These are phyloP conservation scores for Ametastegia equiseti DNA, from an alignment of 2,888 invertebrate genomes.

Conservation along the genomic window DNA sequence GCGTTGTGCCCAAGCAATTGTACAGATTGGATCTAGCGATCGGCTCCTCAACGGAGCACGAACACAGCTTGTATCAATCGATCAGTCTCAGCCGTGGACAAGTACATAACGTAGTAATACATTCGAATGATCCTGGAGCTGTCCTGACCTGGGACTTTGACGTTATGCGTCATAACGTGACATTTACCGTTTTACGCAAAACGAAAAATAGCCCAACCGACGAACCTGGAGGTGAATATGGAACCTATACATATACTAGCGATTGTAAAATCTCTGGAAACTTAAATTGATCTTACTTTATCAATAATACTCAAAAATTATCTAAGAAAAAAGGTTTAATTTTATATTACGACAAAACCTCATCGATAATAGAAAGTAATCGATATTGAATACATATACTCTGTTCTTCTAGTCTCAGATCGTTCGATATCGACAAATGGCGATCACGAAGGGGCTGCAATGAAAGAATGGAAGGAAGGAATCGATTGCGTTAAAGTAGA, in stretches of 20 bases:
- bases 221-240: conserved; percentile 4
- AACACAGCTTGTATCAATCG: conserved; percentile 85
- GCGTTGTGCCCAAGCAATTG: conserved; percentile 91
- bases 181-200: conserved; percentile 86
- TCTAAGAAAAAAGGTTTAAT: background rate
- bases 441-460: conserved; percentile 59
- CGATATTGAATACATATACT: background rate
- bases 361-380: background rate
- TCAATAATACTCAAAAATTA: background rate
- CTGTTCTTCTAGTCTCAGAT: background rate
- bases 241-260: background rate
- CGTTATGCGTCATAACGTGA: conserved; percentile 92
- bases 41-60: conserved; percentile 74
- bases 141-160: conserved; percentile 99
- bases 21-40: conserved; percentile 79
- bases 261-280: background rate
- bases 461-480: conserved; percentile 84
- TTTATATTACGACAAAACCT: background rate
- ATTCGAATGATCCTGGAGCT: conserved; percentile 89
- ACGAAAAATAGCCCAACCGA: conserved; percentile 53
- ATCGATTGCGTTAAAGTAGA: conserved; percentile 88
- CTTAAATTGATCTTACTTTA: background rate
- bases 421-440: conserved; percentile 8
- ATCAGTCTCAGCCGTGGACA: conserved; percentile 83
- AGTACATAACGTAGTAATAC: conserved; percentile 87